phyloP scores from a whole-genome alignment of 2,113 vertebrate genomes.

The Grus americana region DNA sequence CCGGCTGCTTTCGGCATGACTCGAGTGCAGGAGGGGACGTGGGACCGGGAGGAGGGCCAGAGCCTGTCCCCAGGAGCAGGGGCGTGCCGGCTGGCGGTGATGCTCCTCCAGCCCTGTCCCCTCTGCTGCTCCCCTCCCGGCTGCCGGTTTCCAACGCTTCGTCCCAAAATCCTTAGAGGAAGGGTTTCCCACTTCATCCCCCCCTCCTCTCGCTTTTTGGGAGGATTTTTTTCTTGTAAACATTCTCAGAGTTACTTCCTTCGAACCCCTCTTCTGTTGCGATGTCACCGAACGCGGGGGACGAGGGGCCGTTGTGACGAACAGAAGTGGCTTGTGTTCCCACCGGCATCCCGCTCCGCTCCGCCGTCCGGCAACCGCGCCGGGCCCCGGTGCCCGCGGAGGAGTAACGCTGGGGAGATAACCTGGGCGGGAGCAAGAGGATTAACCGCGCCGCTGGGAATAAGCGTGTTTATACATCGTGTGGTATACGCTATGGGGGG shows the following conservation, averaged over 20 bases:
- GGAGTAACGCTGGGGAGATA: neutral
- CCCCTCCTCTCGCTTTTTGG: neutral
- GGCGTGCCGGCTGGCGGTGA: neutral
- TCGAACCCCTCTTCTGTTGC: neutral
- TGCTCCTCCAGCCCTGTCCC: neutral
- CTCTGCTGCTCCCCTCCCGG: neutral
- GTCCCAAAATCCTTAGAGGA: neutral
- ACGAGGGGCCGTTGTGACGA: neutral
- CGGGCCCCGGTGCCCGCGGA: neutral
- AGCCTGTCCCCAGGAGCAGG: neutral
- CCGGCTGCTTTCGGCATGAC: neutral
- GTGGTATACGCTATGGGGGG: fast-evolving
- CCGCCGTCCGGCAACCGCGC: fast-evolving
- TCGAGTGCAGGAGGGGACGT: fast-evolving
- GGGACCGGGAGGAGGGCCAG: neutral
- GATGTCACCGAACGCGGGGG: neutral
- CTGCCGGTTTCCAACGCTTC: fast-evolving
- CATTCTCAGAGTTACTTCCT: neutral
- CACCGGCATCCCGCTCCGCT: neutral
- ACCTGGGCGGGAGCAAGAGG: neutral
- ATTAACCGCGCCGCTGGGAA: neutral
- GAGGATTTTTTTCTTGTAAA: neutral
- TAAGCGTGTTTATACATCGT: neutral
- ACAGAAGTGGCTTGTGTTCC: neutral
- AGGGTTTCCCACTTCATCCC: neutral